Conservation (phyloP, 2,113 vertebrate genomes). For the Papio anubis region DNA sequence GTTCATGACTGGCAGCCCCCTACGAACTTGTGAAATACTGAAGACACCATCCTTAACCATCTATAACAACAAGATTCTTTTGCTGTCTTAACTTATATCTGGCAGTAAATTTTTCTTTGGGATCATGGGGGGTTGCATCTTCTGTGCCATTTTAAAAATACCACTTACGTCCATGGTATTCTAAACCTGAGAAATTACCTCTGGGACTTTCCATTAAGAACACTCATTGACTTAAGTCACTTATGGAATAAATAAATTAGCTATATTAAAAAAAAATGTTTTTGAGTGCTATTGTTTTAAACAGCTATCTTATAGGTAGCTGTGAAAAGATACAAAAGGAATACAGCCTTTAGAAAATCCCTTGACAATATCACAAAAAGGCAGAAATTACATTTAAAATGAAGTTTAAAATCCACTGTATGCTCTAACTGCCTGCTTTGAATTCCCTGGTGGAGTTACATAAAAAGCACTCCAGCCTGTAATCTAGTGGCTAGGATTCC, state of each 20-base stretch:
- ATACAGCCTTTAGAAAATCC: neutral
- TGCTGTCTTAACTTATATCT: neutral
- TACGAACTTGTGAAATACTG: neutral
- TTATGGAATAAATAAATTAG: neutral
- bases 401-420: neutral
- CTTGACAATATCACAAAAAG: neutral
- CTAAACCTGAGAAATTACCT: neutral
- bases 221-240: neutral
- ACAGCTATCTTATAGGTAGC: neutral
- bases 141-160: neutral
- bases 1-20: neutral
- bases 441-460: neutral
- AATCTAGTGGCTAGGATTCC: neutral
- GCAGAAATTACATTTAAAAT: neutral
- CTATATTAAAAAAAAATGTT: neutral
- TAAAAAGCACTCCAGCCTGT: neutral
- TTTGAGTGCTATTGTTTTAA: neutral
- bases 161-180: neutral
- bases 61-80: neutral
- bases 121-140: neutral
- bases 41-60: neutral
- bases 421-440: neutral
- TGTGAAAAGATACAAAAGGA: neutral
- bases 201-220: neutral
- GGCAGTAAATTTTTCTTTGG: neutral